Evolutionary conservation across 2,888 invertebrate genomes (phyloP), one percentile per base, ranked within the genome.

Genomic region (Campoplex capitator): DNA sequence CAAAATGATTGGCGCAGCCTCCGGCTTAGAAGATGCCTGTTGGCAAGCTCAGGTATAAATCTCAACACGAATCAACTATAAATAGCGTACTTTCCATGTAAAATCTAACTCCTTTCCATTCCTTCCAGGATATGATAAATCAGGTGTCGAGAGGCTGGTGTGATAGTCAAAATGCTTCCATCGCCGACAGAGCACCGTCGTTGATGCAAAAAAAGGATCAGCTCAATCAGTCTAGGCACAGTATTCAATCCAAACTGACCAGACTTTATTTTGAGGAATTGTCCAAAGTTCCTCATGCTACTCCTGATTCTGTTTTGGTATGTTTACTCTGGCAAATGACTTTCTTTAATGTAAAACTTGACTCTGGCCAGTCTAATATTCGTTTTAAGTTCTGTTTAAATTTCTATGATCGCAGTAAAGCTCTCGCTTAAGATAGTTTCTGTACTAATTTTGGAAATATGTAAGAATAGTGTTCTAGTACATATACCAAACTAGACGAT

Each of bases 261-360:
- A 92, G 92, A 90, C 91, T 94, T 58, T 94, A 94, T 89, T 93
- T 94, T 86, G 94, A 94, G 85, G 94, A 94, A 87, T 90, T 94
- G 78, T 92, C 93, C 0, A 94, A 94, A 90, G 92, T 92, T 89
- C 94, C 94, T 83, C 93, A 93, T 84, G 94, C 94, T 65, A 94
- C 94, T 75, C 93, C 94, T 65, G 94, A 94, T 91, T 94, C 94
- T 80, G 93, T 94, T 90, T 88, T 94, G 92, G 94, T 94, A 93
- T 0, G 90, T 75, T 7, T 18, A 13, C 11, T 48, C 23, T 58
- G 13, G 2, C 28, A 11, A 23, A 58, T 11, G 9, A 58, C 28
- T 28, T 28, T 28, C 2, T 23, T 23, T 11, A 23, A 58, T 23
- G 23, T 23, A 1, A 56, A 8, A 38, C 38, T 38, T 9, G 9